phyloP scores from a whole-genome alignment of 2,797 vertebrate genomes.

The Pagetopsis macropterus region DNA sequence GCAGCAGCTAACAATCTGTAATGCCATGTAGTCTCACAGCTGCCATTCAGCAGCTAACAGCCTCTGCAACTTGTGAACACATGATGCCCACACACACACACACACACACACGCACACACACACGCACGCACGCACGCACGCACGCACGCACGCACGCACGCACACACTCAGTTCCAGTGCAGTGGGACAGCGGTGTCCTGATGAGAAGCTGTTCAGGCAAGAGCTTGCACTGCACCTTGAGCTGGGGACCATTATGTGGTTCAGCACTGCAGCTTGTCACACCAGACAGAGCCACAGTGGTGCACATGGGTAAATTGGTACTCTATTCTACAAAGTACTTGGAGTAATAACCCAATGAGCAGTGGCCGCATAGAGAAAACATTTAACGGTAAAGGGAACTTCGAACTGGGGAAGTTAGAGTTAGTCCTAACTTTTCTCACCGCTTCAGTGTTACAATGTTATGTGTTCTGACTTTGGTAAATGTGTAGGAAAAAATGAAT shows the following conservation, averaged over 20 bases:
- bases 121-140: not conserved
- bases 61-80: slow-evolving; percentile 29
- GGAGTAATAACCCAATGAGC: slow-evolving; percentile 2
- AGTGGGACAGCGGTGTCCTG: slow-evolving; percentile 29
- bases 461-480: no score
- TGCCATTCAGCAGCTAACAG: slow-evolving; percentile 43
- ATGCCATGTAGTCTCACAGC: slow-evolving; percentile 31
- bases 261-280: slow-evolving; percentile 38
- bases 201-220: slow-evolving; percentile 48
- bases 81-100: not conserved
- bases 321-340: slow-evolving; percentile 18
- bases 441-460: no score
- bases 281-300: slow-evolving; percentile 6
- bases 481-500: no score
- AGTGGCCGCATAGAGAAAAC: fast-evolving
- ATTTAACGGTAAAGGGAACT: not conserved
- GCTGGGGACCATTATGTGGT: slow-evolving; percentile 33
- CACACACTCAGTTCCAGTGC: slow-evolving; percentile 26
- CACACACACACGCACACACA: no score
- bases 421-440: not conserved
- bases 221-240: slow-evolving; percentile 27
- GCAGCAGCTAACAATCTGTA: slow-evolving; percentile 31
- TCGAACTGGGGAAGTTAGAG: not conserved
- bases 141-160: slow-evolving; percentile 19
- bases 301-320: slow-evolving; percentile 29